Conservation (phyloP, 2,797 vertebrate genomes). For the Zenarchopterus dispar region DNA sequence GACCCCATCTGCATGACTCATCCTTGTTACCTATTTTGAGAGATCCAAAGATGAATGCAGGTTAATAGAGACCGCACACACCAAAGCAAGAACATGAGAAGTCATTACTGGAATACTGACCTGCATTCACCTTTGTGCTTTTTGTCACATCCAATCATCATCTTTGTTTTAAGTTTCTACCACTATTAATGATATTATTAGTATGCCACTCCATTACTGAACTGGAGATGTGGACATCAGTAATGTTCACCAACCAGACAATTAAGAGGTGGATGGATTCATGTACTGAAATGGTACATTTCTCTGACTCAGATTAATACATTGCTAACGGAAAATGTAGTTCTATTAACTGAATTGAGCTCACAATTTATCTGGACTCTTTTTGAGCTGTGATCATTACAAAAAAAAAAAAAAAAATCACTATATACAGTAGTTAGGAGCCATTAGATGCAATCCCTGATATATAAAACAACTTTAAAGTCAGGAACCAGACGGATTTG, state of each 20-base stretch:
- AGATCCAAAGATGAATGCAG: slow-evolving; percentile 40
- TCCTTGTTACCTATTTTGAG: slow-evolving; percentile 50
- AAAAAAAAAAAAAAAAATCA: too few relatives aligned
- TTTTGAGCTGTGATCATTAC: slow-evolving; percentile 1
- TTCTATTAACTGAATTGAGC: too few relatives aligned
- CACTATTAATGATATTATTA: too few relatives aligned
- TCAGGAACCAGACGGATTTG: slow-evolving; percentile 34
- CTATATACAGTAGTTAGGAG: slow-evolving; percentile 2
- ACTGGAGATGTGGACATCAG: too few relatives aligned
- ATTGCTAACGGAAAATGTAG: too few relatives aligned
- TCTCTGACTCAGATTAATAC: too few relatives aligned
- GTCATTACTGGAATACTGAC: slow-evolving; percentile 50
- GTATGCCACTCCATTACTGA: too few relatives aligned
- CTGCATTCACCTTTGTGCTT: slow-evolving; percentile 28
- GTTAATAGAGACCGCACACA: slow-evolving; percentile 53
- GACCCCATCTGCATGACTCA: slow-evolving; percentile 21
- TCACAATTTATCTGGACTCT: background rate
- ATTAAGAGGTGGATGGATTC: too few relatives aligned
- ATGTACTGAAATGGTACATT: too few relatives aligned
- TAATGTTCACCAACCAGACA: too few relatives aligned
- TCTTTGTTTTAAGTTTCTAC: slow-evolving; percentile 24
- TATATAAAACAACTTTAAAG: slow-evolving; percentile 37
- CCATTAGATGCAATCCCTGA: slow-evolving; percentile 1
- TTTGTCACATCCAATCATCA: slow-evolving; percentile 26
- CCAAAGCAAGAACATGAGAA: slow-evolving; percentile 26